These are phyloP conservation scores for Melanotaenia boesemani DNA, from an alignment of 2,797 vertebrate genomes.

Conservation along the genomic window DNA sequence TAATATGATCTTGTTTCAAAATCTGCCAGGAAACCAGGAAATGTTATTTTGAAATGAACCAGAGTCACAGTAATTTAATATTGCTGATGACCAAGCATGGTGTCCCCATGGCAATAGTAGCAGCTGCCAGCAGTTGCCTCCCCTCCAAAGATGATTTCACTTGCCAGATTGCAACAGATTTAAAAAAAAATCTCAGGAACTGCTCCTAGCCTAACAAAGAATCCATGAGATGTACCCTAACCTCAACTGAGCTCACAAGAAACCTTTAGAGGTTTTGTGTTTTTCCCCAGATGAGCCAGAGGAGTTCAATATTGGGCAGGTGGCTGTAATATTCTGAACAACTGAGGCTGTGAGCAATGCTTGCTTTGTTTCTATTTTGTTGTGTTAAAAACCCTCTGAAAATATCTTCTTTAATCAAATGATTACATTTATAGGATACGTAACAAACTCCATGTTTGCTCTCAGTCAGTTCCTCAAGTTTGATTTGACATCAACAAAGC, in stretches of 20 bases:
- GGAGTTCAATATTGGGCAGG: neutral
- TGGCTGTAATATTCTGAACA: neutral
- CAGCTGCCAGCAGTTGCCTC: neutral
- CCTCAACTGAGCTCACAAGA: neutral
- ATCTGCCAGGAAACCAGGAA: neutral
- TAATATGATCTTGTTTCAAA: neutral
- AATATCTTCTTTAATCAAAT: conserved; percentile 17
- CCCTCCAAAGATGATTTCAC: neutral
- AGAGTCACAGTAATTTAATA: neutral
- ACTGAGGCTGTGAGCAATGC: neutral
- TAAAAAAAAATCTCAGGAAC: neutral
- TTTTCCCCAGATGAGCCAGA: neutral
- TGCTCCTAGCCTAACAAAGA: neutral
- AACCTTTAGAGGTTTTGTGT: neutral
- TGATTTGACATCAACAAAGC: conserved; percentile 21
- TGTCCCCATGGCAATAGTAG: neutral
- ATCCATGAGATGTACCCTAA: neutral
- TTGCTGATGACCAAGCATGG: neutral
- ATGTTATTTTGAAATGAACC: neutral
- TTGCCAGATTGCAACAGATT: neutral
- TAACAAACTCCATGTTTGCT: neutral
- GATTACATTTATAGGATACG: conserved; percentile 1
- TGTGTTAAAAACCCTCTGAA: neutral
- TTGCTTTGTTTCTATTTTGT: neutral
- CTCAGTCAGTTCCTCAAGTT: conserved; percentile 3